A percentile compares a stretch with the other conserved stretches of the same genome.
These are phyloP conservation scores for Notospermus geniculatus DNA, from an alignment of 1,140 invertebrate species.

Conservation along the genomic window DNA sequence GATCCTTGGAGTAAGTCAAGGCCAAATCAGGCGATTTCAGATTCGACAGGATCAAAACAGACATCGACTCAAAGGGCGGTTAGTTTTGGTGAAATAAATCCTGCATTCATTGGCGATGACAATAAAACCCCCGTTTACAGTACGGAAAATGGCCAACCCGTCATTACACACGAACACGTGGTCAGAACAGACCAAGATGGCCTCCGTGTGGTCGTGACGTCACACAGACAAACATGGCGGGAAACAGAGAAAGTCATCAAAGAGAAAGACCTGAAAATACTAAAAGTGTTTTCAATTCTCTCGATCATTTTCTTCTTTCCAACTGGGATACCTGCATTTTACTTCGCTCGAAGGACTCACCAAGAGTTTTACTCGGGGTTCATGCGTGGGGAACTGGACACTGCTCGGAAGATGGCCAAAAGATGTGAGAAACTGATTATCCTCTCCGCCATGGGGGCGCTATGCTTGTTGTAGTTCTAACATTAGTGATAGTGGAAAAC, in stretches of 20 bases:
- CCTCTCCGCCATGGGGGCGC: slow-evolving; percentile 29
- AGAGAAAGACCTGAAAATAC: slow-evolving; percentile 23
- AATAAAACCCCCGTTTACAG: neutral
- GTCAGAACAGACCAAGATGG: neutral
- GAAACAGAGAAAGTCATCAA: slow-evolving; percentile 12
- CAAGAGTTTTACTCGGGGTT: slow-evolving; percentile 36
- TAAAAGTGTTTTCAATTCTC: slow-evolving; percentile 29
- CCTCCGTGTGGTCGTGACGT: neutral
- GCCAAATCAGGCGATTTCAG: no score
- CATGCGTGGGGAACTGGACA: slow-evolving; percentile 32
- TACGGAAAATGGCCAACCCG: neutral
- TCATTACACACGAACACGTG: neutral
- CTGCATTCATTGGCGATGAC: no score
- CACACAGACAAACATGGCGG: neutral
- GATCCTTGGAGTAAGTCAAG: no score
- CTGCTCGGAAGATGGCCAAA: slow-evolving; percentile 31
- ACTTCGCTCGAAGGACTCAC: slow-evolving; percentile 31
- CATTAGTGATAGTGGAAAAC: no score
- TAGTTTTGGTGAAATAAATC: no score
- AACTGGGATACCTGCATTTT: slow-evolving; percentile 31
- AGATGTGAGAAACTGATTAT: slow-evolving; percentile 31
- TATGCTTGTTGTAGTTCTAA: no score
- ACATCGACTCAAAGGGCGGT: no score
- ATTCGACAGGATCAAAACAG: no score
- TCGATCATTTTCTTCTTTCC: slow-evolving; percentile 36